Evolutionary conservation across 2,797 vertebrate species (phyloP).

Genomic region (Oryzias dopingdopingensis): DNA sequence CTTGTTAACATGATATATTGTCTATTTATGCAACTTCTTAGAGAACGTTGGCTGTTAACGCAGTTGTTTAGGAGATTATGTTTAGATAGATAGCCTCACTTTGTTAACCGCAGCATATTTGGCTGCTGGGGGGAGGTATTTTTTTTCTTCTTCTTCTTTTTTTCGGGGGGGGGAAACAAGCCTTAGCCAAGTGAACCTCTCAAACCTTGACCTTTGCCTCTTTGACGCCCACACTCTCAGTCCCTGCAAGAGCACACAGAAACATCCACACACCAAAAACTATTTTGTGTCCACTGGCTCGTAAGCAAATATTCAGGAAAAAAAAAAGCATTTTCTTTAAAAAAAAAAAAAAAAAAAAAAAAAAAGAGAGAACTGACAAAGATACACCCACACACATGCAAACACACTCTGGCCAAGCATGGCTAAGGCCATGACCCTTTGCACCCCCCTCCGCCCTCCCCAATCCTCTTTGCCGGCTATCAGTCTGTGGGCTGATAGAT

Average conservation of each 20-base stretch:
- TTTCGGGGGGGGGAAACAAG: slow-evolving; percentile 28
- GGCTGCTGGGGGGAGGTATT: slow-evolving; percentile 36
- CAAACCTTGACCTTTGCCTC: slow-evolving; percentile 68
- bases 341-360: slow-evolving; percentile 23
- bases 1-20: slow-evolving; percentile 49
- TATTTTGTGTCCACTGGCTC: slow-evolving; percentile 18
- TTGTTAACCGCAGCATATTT: slow-evolving; percentile 60
- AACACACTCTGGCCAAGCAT: slow-evolving; percentile 44
- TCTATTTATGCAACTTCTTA: slow-evolving; percentile 26
- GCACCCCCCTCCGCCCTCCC: slow-evolving; percentile 31
- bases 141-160: slow-evolving; percentile 3
- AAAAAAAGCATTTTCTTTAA: slow-evolving; percentile 12
- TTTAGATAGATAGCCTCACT: slow-evolving; percentile 58
- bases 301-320: slow-evolving; percentile 22
- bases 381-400: slow-evolving; percentile 31
- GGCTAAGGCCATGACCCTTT: slow-evolving; percentile 59
- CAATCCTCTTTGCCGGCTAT: slow-evolving; percentile 49
- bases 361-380: slow-evolving; percentile 25
- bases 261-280: slow-evolving; percentile 18
- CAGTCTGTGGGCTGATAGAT: slow-evolving; percentile 58
- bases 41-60: slow-evolving; percentile 23
- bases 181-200: slow-evolving; percentile 67
- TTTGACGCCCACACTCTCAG: slow-evolving; percentile 49
- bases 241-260: slow-evolving; percentile 25
- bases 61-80: slow-evolving; percentile 50